Base-by-base conservation (phyloP, 2,113 vertebrate species). In the Egretta garzetta region DNA sequence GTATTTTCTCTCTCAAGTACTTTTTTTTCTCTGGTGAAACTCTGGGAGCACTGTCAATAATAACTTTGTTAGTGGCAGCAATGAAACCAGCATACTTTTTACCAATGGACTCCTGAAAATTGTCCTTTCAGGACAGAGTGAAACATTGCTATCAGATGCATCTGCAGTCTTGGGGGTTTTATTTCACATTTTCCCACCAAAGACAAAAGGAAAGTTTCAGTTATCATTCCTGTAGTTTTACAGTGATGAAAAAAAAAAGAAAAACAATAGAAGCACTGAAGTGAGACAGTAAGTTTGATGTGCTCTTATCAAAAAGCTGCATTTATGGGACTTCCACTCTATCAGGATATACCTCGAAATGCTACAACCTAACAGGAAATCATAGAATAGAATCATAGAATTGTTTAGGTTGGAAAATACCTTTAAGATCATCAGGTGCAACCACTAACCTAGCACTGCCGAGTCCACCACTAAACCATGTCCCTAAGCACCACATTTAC, bases 161-260 rank as follows among this genome's bases (percentile, higher is more conserved):
- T 87, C 63, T 39, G 52, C 30, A 35, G 12, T 83, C 37, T 87
- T 87, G n/a, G 15, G 60, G 12, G 30, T 60, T 72, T 74, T 90
- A 49, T 82, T 94, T 77, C 52, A 30, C 30, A 2, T 79, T 80
- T 80, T 93, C 58, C 71, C 10, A 37, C 35, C 11, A 14, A 74
- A 76, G 23, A 71, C 72, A 68, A 43, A 84, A 33, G 43, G 15
- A 86, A 82, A 71, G 41, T 60, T 93, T 83, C 50, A 47, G 71
- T 93, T 94, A 81, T 80, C 17, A 81, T 60, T 93, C 82, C 52
- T 37, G 53, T 60, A 93, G 27, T 74, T 86, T 88, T 80, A 23
- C 30, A 90, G 37, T 83, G 88, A 80, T 84, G 35, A 92, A 95
- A 95, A 94, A 94, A 71, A 88, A 97, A 60, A 85, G 30, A 80